phyloP scores from a whole-genome alignment of 1,140 invertebrate species.

The Temnothorax curvispinosus region DNA sequence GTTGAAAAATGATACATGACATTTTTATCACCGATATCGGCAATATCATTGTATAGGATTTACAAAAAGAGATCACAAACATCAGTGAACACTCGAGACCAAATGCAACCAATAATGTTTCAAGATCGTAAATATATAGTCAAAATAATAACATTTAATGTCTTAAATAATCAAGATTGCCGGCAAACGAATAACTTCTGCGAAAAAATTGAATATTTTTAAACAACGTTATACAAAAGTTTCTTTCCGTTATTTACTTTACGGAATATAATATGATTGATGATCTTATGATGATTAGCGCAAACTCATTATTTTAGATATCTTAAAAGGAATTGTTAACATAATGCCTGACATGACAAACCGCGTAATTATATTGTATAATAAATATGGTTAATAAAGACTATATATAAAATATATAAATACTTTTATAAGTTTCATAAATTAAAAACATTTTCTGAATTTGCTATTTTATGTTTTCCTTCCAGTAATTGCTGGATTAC shows the following conservation, averaged over 20 bases:
- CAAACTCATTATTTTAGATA: neutral
- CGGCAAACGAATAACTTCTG: neutral
- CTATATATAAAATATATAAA: too few relatives aligned
- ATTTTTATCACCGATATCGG: too few relatives aligned
- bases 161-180: neutral
- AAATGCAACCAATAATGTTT: neutral
- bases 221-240: neutral
- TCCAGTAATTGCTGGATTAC: too few relatives aligned
- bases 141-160: neutral
- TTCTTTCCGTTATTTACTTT: neutral
- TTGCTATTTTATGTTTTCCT: neutral
- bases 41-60: neutral
- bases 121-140: too few relatives aligned
- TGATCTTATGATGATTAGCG: neutral
- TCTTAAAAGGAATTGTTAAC: neutral
- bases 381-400: neutral
- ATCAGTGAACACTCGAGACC: neutral
- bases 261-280: neutral
- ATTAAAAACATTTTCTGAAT: slow-evolving; percentile 5
- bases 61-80: neutral
- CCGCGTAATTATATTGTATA: neutral
- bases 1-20: too few relatives aligned
- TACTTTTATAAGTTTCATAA: neutral
- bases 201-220: neutral
- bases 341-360: neutral